Conservation (phyloP, 1,140 invertebrate species). For the Sitobion miscanthi region DNA sequence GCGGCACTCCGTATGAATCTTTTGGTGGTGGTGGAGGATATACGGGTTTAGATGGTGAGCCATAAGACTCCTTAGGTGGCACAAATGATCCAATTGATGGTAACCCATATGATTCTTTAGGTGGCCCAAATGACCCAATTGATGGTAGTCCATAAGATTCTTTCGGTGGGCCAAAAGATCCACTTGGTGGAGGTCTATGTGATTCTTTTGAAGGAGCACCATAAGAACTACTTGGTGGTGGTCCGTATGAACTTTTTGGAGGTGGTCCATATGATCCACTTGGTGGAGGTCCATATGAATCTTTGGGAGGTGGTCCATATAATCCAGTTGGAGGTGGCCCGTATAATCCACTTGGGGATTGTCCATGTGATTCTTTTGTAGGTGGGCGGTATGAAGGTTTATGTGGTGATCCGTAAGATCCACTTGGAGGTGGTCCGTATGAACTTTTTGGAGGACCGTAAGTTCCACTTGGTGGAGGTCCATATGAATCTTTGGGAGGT, state of each 20-base stretch:
- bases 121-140: not conserved
- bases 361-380: slow-evolving; percentile 61
- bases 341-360: slow-evolving; percentile 57
- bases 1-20: not conserved
- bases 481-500: slow-evolving; percentile 60
- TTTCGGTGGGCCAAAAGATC: not conserved
- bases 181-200: not conserved
- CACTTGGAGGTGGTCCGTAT: slow-evolving; percentile 63
- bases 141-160: not conserved
- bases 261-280: slow-evolving; percentile 37
- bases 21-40: not conserved
- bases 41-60: not conserved
- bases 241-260: not conserved
- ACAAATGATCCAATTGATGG: not conserved
- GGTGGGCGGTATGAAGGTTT: slow-evolving; percentile 59
- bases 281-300: not conserved
- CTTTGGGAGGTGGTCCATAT: not conserved
- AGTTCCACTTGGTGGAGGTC: slow-evolving; percentile 60
- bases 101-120: not conserved
- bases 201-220: slow-evolving; percentile 27
- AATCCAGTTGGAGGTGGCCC: not conserved
- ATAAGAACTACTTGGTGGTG: slow-evolving; percentile 33
- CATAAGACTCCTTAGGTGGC: not conserved
- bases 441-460: slow-evolving; percentile 63
- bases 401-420: not conserved